phyloP scores from a whole-genome alignment of 1,140 invertebrate genomes.

The Drosophila malerkotliana region DNA sequence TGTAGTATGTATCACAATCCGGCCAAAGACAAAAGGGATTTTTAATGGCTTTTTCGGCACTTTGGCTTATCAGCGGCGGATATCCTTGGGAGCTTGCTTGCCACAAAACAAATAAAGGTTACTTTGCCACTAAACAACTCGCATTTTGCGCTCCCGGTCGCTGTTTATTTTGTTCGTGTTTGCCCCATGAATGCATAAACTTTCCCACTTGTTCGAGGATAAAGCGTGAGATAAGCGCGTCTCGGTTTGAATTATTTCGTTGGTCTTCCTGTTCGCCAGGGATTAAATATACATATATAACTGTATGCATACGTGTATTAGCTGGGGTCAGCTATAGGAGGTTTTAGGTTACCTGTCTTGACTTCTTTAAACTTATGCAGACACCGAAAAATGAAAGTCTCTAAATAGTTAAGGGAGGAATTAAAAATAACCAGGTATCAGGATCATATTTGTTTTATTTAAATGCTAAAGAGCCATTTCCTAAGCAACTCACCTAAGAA shows the following conservation, averaged over 20 bases:
- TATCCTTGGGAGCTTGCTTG: constrained; percentile 65
- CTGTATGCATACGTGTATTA: not conserved
- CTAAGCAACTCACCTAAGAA: constrained; percentile 20
- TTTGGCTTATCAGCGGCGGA: constrained; percentile 66
- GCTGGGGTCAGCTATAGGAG: constrained; percentile 13
- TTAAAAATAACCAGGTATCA: not conserved
- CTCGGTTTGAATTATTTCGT: constrained; percentile 71
- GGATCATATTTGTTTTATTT: not conserved
- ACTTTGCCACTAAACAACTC: constrained; percentile 49
- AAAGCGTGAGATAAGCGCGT: constrained; percentile 58
- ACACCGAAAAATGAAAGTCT: not conserved
- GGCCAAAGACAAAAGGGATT: constrained; percentile 60
- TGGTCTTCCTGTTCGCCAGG: constrained; percentile 33
- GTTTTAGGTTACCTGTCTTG: constrained; percentile 16
- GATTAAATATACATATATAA: not conserved
- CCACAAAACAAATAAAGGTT: constrained; percentile 77
- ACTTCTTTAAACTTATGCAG: constrained; percentile 5
- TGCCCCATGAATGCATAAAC: constrained; percentile 52
- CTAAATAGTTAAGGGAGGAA: too few relatives aligned
- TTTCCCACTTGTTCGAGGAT: constrained; percentile 63
- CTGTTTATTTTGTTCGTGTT: constrained; percentile 53
- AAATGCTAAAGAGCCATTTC: constrained; percentile 13
- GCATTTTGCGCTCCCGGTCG: constrained; percentile 25
- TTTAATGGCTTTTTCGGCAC: constrained; percentile 70
- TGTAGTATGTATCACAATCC: not conserved